Percentiles rank a stretch among this genome's conserved stretches.
phyloP scores from a whole-genome alignment of 1,140 invertebrate species.

The Euwallacea fornicatus region DNA sequence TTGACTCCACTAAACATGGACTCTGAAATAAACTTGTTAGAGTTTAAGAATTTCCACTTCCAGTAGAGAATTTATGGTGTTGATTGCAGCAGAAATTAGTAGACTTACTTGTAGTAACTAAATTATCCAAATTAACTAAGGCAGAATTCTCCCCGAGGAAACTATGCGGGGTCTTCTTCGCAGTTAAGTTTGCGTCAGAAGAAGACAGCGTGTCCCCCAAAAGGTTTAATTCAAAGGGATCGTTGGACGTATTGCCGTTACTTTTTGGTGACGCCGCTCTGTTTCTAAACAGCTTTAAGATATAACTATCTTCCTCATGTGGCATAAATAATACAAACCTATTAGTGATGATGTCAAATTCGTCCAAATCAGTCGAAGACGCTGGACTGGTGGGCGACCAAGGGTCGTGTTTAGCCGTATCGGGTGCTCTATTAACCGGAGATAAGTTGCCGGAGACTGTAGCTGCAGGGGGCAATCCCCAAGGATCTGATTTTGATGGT shows the following conservation, averaged over 20 bases:
- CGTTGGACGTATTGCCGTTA: constrained; percentile 54
- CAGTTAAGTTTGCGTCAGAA: constrained; percentile 48
- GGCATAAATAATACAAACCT: constrained; percentile 53
- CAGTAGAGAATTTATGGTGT: not conserved
- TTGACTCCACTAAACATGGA: no score
- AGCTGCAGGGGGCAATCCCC: constrained; percentile 50
- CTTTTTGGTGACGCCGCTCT: constrained; percentile 52
- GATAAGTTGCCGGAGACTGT: constrained; percentile 49
- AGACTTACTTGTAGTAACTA: constrained; percentile 66
- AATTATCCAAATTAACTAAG: constrained; percentile 93
- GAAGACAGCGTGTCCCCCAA: constrained; percentile 60
- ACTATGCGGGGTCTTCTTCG: constrained; percentile 84
- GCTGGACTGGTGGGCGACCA: constrained; percentile 55
- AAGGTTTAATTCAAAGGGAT: constrained; percentile 72
- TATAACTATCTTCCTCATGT: not conserved
- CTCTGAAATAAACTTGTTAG: no score
- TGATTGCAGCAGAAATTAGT: not conserved
- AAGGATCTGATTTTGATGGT: constrained; percentile 55
- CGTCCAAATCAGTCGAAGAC: constrained; percentile 74
- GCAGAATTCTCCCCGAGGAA: constrained; percentile 93
- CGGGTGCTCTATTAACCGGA: constrained; percentile 28
- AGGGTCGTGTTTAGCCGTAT: constrained; percentile 46
- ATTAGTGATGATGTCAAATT: constrained; percentile 82
- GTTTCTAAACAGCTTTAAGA: constrained; percentile 41
- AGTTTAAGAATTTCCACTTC: no score